Evolutionary conservation across 1,140 invertebrate genomes (phyloP).

Genomic region (Grapholita molesta): DNA sequence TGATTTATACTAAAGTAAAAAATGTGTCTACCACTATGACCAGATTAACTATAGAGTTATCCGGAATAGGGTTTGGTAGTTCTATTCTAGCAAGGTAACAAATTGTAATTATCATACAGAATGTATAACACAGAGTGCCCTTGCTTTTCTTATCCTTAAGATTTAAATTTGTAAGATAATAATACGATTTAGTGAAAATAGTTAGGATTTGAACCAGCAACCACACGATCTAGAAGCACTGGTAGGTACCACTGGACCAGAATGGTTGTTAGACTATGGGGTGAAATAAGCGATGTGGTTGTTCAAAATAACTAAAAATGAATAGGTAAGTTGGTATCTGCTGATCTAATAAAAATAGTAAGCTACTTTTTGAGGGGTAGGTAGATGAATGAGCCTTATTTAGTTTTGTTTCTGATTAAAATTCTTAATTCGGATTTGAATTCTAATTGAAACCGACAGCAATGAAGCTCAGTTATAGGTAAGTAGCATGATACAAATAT

Average conservation of each 20-base stretch:
- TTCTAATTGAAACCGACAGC: no score
- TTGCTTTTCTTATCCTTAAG: constrained; percentile 40
- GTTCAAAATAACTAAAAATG: not conserved
- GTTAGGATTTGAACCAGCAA: not conserved
- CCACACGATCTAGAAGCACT: not conserved
- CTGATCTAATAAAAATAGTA: no score
- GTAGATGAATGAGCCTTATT: no score
- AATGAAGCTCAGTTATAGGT: no score
- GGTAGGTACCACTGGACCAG: not conserved
- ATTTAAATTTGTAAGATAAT: not conserved
- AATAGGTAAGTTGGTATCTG: not conserved
- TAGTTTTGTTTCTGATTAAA: not conserved
- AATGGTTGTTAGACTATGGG: not conserved
- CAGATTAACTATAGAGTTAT: constrained; percentile 40
- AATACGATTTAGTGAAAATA: no score
- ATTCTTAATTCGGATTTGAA: not conserved
- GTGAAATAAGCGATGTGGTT: not conserved
- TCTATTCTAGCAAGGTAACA: constrained; percentile 69
- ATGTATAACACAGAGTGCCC: constrained; percentile 72
- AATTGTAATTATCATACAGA: constrained; percentile 67
- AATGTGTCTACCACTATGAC: constrained; percentile 65
- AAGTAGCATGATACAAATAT: not conserved
- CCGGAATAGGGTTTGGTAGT: constrained; percentile 65
- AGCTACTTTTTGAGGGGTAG: no score
- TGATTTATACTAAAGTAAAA: constrained; percentile 1